Evolutionary conservation across 1,140 invertebrate genomes (phyloP), one percentile per base, ranked within the genome.

Genomic region (Caenorhabditis remanei): DNA sequence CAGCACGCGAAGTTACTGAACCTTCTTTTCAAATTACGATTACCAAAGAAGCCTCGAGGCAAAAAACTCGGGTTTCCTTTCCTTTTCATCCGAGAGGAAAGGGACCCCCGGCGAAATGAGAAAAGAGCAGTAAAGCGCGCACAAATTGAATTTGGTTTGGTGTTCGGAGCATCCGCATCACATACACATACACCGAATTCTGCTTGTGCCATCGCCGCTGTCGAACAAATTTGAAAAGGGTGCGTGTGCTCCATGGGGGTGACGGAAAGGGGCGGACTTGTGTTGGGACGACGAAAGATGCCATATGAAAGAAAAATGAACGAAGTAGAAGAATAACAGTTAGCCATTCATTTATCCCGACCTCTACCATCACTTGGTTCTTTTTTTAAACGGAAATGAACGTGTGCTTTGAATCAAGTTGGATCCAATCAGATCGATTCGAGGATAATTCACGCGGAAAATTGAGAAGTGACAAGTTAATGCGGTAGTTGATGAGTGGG

Each of bases 21-120:
- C 71, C 71, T 79, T 53, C 71, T 79, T 79, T 79, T 79, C 71
- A 79, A 79, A 79, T 79, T 79, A 79, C 71, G 32, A 79, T 79
- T 79, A 50, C 71, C 71, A 79, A 79, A 79, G 24, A 79, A 43
- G 46, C 19, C 71, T 24, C 71, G 43, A 79, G 71, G 71, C 71
- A 79, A 79, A 79, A 79, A 79, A 79, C 71, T 50, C 46, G n/a
- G n/a, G 2, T 43, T 24, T 24, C 46, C 11, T 41, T 11, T 50
- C 46, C 4, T 41, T 79, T 79, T 79, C 71, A 50, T 24, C 46
- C n/a, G 14, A 65, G 13, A 50, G 7, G 46, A 24, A 24, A 50
- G 46, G n/a, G 46, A 14, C 46, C 8, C n/a, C 41, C 4, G 40
- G 6, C 71, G n/a, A 79, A 79, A 79, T 79, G 71, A 79, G 46